A percentile compares a stretch with the other conserved stretches of the same genome.
These are phyloP conservation scores for Caenorhabditis inopinata DNA, from an alignment of 1,140 invertebrate genomes.

Conservation along the genomic window DNA sequence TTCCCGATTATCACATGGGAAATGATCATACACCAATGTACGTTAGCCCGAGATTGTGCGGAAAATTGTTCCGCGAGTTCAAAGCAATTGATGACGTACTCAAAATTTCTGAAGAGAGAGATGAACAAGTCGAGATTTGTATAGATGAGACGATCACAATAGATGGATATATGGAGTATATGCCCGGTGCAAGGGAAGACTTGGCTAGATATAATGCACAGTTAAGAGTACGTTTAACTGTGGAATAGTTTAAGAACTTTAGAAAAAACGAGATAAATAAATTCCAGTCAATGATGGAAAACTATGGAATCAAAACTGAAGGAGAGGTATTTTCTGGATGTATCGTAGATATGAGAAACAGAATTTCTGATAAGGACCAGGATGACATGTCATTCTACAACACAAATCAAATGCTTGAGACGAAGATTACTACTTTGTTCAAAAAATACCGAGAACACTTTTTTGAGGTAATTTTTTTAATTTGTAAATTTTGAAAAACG, in stretches of 20 bases:
- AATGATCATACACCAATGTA: constrained; percentile 54
- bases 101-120: constrained; percentile 39
- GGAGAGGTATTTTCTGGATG: constrained; percentile 53
- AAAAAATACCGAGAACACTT: constrained; percentile 20
- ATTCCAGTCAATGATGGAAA: constrained; percentile 50
- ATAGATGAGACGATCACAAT: constrained; percentile 37
- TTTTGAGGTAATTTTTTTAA: constrained; percentile 33
- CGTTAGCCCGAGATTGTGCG: constrained; percentile 17
- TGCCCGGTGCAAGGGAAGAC: constrained; percentile 31
- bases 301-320: constrained; percentile 57
- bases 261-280: too few species aligned
- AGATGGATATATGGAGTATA: constrained; percentile 41
- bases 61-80: constrained; percentile 27
- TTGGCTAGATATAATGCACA: constrained; percentile 50
- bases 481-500: too few species aligned
- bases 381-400: constrained; percentile 52
- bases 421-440: constrained; percentile 14
- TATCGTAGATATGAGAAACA: constrained; percentile 45
- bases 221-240: constrained; percentile 35
- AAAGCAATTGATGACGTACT: constrained; percentile 37
- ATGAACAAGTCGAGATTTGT: constrained; percentile 52
- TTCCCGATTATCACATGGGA: constrained; percentile 59
- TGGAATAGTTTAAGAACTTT: background rate
- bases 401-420: constrained; percentile 47
- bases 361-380: constrained; percentile 48